Percentiles rank a stretch among this genome's conserved stretches.
Evolutionary conservation across 2,113 vertebrate species (phyloP).

Genomic region (Reinhardtius hippoglossoides): DNA sequence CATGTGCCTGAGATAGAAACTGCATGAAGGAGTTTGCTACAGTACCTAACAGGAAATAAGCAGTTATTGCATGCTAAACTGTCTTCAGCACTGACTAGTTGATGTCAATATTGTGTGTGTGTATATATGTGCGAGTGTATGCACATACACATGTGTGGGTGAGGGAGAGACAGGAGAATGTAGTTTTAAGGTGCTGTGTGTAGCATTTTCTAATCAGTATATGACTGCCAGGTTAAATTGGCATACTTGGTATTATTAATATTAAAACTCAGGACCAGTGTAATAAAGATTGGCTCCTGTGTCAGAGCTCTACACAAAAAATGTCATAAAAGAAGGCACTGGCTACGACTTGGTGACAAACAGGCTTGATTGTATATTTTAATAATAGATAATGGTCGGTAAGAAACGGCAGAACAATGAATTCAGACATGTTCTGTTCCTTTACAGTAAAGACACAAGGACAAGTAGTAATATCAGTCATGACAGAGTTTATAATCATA

Average conservation of each 20-base stretch:
- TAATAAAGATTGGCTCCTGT: background rate
- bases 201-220: constrained; percentile 20
- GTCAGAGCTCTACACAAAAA: background rate
- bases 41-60: constrained; percentile 33
- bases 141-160: background rate
- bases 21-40: constrained; percentile 62
- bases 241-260: background rate
- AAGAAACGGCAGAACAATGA: background rate
- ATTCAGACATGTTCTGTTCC: constrained; percentile 4
- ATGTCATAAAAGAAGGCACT: background rate
- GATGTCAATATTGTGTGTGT: constrained; percentile 42
- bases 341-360: background rate
- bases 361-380: background rate
- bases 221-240: background rate
- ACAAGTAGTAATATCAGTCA: background rate
- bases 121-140: background rate
- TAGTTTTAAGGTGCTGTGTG: constrained; percentile 54
- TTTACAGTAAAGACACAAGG: background rate
- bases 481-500: background rate
- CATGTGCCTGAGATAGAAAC: constrained; percentile 21
- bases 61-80: constrained; percentile 60
- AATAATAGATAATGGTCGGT: background rate
- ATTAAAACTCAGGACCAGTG: background rate
- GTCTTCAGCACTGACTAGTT: constrained; percentile 42
- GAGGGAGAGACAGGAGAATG: constrained; percentile 55